Conservation (phyloP, 1,140 invertebrate species). For the honey bee (Apis mellifera) region Amel_HAv3.1 CM009944.2:7929001-7929500, state of each 20-base stretch:
- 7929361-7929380: neutral
- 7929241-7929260: no score
- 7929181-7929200: neutral
- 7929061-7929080: neutral
- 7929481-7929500: neutral
- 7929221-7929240: no score
- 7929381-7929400: neutral
- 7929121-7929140: neutral
- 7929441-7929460: no score
- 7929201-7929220: no score
- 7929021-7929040: constrained; percentile 22
- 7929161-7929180: neutral
- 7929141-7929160: neutral
- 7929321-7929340: no score
- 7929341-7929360: neutral
- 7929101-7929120: neutral
- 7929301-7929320: no score
- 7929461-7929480: neutral
- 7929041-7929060: constrained; percentile 1
- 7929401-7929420: neutral
- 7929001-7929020: neutral
- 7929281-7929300: no score
- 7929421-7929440: neutral
- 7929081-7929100: neutral
- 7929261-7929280: no score